These are phyloP conservation scores for Perca flavescens DNA, from an alignment of 2,113 vertebrate species.

Conservation along the genomic window DNA sequence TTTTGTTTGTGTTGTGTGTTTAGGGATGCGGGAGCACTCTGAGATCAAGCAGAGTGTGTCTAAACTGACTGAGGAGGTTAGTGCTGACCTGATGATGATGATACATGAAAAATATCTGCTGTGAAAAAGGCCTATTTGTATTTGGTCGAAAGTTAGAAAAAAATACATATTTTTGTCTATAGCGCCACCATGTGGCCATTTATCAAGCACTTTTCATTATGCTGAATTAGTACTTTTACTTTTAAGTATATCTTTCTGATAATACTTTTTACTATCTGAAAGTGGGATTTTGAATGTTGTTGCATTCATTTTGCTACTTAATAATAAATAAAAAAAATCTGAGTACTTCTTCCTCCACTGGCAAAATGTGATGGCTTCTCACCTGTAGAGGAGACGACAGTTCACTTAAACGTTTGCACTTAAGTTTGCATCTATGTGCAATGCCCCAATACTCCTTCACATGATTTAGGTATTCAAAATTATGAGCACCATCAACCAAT, in stretches of 20 bases:
- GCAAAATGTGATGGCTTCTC: background rate
- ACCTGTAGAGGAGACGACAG: background rate
- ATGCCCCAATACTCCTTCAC: background rate
- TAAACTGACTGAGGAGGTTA: slow-evolving; percentile 87
- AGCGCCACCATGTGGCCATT: background rate
- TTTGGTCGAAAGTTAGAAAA: background rate
- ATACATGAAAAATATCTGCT: background rate
- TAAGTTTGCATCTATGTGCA: background rate
- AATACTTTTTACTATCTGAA: background rate
- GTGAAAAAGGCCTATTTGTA: too few relatives aligned
- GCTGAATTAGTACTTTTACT: background rate
- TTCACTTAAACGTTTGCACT: background rate
- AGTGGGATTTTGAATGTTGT: background rate
- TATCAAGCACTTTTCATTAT: background rate
- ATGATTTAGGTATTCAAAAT: background rate
- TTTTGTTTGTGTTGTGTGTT: slow-evolving; percentile 39
- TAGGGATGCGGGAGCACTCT: slow-evolving; percentile 80
- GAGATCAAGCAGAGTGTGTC: slow-evolving; percentile 86
- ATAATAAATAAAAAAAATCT: background rate
- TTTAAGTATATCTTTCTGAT: background rate
- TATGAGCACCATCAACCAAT: too few relatives aligned
- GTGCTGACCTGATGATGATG: slow-evolving; percentile 21
- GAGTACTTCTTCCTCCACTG: background rate
- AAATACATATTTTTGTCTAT: too few relatives aligned
- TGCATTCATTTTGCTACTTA: background rate